Evolutionary conservation across 1,140 invertebrate genomes (phyloP).

Genomic region (Atopsyche davidsoni): DNA sequence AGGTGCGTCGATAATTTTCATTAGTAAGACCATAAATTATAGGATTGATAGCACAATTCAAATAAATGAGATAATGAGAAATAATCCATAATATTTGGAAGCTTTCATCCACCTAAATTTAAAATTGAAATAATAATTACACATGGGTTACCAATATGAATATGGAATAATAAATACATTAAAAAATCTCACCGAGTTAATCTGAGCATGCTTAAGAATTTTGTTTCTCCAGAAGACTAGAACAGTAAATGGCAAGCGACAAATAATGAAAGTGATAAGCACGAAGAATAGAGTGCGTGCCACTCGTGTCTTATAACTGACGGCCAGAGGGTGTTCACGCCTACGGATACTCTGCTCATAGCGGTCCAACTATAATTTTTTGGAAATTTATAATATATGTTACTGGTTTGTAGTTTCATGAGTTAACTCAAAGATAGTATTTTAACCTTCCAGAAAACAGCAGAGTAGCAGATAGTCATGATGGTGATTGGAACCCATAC

Average conservation of each 20-base stretch:
- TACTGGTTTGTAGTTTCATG: not conserved
- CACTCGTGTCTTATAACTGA: slow-evolving; percentile 58
- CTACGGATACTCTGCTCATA: slow-evolving; percentile 52
- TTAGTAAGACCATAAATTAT: slow-evolving; percentile 69
- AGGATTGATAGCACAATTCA: slow-evolving; percentile 68
- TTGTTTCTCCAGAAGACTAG: slow-evolving; percentile 57
- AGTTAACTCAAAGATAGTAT: not conserved
- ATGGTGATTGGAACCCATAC: slow-evolving; percentile 65
- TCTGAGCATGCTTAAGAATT: slow-evolving; percentile 39
- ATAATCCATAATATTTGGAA: slow-evolving; percentile 57
- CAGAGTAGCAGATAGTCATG: slow-evolving; percentile 60
- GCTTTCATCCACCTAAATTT: slow-evolving; percentile 44
- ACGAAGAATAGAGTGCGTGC: slow-evolving; percentile 65
- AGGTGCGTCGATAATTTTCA: slow-evolving; percentile 57
- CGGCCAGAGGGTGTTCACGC: slow-evolving; percentile 48
- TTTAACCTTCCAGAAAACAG: slow-evolving; percentile 58
- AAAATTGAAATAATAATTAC: not conserved
- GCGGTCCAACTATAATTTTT: slow-evolving; percentile 46
- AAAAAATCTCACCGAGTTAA: slow-evolving; percentile 37
- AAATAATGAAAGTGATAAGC: slow-evolving; percentile 57
- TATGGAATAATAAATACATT: not conserved
- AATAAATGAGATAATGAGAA: slow-evolving; percentile 60
- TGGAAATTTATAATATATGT: not conserved
- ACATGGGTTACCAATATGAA: not conserved
- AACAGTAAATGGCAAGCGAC: slow-evolving; percentile 63